Evolutionary conservation across 2,113 vertebrate genomes (phyloP).

Genomic region (Himantopus leucocephalus): DNA sequence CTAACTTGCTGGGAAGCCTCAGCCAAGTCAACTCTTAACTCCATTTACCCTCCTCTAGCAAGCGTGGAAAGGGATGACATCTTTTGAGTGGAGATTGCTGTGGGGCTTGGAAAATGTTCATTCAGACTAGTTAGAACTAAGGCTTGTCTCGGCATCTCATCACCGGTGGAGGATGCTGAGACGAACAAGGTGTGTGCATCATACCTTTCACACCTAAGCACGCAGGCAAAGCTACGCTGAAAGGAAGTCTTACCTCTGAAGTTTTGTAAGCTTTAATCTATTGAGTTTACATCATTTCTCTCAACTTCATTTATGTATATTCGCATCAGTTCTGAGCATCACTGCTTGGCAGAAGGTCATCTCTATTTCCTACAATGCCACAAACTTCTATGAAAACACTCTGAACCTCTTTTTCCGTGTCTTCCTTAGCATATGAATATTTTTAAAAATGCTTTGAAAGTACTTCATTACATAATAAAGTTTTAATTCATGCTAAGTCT

Average conservation of each 20-base stretch:
- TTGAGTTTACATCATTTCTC: background rate
- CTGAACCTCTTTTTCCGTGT: background rate
- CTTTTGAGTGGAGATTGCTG: background rate
- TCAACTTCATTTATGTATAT: background rate
- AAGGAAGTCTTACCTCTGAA: background rate
- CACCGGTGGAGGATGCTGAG: background rate
- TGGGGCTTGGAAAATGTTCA: background rate
- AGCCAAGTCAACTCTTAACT: background rate
- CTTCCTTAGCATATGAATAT: conserved; percentile 16
- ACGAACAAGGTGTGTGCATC: background rate
- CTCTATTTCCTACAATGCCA: background rate
- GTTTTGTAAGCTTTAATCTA: background rate
- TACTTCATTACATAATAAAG: conserved; percentile 40
- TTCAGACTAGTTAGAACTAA: background rate
- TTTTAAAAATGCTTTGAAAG: conserved; percentile 27
- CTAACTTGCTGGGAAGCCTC: background rate
- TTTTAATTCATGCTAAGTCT: conserved; percentile 57
- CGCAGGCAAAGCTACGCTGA: rapidly evolving
- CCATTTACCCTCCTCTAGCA: background rate
- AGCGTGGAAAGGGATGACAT: background rate
- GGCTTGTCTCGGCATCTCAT: background rate
- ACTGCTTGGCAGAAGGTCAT: background rate
- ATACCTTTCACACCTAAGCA: background rate
- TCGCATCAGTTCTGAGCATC: background rate
- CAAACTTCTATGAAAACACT: conserved; percentile 15